Conservation (phyloP, 2,797 vertebrate species). For the Clarias laeviceps region DNA sequence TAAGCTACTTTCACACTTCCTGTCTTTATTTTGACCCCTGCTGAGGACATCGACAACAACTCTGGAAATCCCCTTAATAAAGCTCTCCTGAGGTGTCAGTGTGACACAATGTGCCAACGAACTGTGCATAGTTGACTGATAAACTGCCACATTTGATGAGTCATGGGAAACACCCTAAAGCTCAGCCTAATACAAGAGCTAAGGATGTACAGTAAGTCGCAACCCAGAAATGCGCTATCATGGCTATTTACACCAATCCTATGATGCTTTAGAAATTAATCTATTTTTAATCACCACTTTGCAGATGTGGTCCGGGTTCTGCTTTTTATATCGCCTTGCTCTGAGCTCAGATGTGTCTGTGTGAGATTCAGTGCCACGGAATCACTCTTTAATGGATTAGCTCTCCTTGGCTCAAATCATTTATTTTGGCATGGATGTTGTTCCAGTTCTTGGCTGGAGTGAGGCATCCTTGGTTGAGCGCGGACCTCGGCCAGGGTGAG, state of each 20-base stretch:
- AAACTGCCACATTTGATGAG: background rate
- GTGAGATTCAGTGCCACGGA: constrained; percentile 43
- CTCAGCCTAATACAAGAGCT: constrained; percentile 6
- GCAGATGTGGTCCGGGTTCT: constrained; percentile 34
- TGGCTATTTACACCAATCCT: constrained; percentile 25
- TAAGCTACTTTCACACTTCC: background rate
- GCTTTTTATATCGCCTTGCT: constrained; percentile 40
- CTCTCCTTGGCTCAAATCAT: constrained; percentile 48
- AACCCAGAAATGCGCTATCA: constrained; percentile 8
- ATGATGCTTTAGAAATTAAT: constrained; percentile 37
- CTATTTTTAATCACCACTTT: constrained; percentile 46
- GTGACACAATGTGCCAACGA: background rate
- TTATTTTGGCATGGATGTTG: constrained; percentile 50
- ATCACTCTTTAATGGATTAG: constrained; percentile 51
- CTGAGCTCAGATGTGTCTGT: constrained; percentile 44
- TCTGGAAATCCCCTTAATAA: constrained; percentile 27
- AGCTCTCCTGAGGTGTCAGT: background rate
- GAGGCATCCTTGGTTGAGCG: constrained; percentile 40
- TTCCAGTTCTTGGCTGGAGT: constrained; percentile 49
- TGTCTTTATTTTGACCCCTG: background rate
- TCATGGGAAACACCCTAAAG: background rate
- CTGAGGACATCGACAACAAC: background rate
- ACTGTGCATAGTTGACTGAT: constrained; percentile 1
- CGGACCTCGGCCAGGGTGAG: constrained; percentile 40
- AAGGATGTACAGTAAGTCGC: background rate